These are phyloP conservation scores for Himantopus leucocephalus DNA, from an alignment of 2,113 vertebrate genomes.

Conservation along the genomic window DNA sequence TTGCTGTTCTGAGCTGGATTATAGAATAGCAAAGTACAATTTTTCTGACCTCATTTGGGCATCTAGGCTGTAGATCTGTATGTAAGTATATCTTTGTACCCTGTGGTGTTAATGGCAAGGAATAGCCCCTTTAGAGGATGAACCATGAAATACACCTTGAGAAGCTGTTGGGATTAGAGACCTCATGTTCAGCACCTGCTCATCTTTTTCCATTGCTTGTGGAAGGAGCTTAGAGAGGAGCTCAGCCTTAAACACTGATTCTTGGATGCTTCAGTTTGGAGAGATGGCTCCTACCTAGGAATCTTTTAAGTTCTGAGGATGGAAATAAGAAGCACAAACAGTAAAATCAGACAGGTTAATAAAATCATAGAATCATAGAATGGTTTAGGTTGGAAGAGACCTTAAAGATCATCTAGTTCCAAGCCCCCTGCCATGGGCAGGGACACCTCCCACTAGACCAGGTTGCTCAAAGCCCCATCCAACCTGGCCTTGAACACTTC, in stretches of 20 bases:
- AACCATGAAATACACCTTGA: not conserved
- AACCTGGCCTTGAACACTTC: no score
- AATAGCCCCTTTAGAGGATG: not conserved
- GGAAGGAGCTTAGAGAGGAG: not conserved
- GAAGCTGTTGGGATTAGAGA: not conserved
- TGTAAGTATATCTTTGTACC: not conserved
- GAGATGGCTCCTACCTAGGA: not conserved
- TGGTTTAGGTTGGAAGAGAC: no score
- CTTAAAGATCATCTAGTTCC: no score
- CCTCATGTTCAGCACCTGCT: not conserved
- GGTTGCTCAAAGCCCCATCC: no score
- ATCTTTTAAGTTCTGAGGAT: not conserved
- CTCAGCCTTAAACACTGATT: not conserved
- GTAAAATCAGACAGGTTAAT: not conserved
- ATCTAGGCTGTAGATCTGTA: not conserved
- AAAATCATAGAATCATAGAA: no score
- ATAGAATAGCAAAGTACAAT: not conserved
- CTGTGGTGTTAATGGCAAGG: not conserved
- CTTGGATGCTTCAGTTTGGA: not conserved
- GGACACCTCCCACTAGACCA: no score
- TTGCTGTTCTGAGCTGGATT: not conserved
- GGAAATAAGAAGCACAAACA: not conserved
- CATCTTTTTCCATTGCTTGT: not conserved
- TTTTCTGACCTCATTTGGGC: not conserved
- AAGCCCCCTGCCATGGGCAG: no score